Evolutionary conservation across 2,888 invertebrate genomes (phyloP), one percentile per base, ranked within the genome.

Genomic region (Choristoneura rosaceana): DNA sequence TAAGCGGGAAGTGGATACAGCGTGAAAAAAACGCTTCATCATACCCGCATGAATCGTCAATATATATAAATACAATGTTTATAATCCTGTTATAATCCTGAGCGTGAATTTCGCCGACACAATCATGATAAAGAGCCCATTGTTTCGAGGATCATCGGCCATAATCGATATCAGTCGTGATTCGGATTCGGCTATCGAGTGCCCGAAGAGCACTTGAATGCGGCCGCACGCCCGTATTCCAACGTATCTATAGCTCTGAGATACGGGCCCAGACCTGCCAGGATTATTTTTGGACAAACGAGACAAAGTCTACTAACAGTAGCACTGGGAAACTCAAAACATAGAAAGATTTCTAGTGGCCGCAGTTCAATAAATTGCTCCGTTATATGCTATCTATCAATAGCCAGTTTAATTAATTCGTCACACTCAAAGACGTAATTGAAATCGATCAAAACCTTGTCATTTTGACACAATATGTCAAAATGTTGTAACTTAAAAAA

Each of bases 171-270:
- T 82, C 84, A 87, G 85, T 84, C 84, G 80, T 81, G 87, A 84
- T 83, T 89, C 81, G 82, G 86, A 88, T 85, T 89, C 89, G 84
- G 84, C 83, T 86, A 86, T 89, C 82, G 85, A 89, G 87, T 86
- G 84, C 82, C 76, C 76, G 82, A 80, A 87, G 87, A 75, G 81
- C 85, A 79, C 88, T 89, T 81, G 79, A 85, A 80, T 78, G 78
- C 77, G 79, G 77, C 83, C 85, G 82, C 84, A 82, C 82, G 82
- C 80, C 81, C 79, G 82, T 81, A 77, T 82, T 84, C 82, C 83
- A 81, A 25, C 83, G 81, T 79, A 73, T 38, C 38, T 38, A 38
- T 79, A 77, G 78, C 84, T 85, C 82, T 81, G 83, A 82, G 81
- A 81, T 80, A 77, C 79, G 77, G 75, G 77, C 12, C 12, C 43